Evolutionary conservation across 2,797 vertebrate genomes (phyloP), one percentile per base, ranked within the genome.

Genomic region (Distichodus sexfasciatus): DNA sequence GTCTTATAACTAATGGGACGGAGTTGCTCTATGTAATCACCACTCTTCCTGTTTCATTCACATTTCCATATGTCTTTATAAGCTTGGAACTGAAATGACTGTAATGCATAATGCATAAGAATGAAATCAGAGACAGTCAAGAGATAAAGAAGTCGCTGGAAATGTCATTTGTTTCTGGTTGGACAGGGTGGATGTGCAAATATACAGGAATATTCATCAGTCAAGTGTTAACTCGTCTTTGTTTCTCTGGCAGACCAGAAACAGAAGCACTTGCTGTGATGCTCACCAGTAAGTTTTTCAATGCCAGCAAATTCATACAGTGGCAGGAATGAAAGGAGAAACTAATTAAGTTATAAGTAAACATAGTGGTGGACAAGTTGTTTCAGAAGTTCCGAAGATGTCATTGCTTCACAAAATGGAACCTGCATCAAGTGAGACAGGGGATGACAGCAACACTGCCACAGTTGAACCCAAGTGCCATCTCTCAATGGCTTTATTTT

Each of bases 41-140:
- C 78, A 41, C 58, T 51, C 57, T 69, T 19, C 55, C 72, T 76
- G 74, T 73, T 69, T 47, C 41, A 71, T 12, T 68, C 76, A 75
- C 64, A 51, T 79, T 81, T 71, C 19, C 51, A 44, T 19, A 76
- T 67, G 46, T 55, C 62, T 82, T 84, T 75, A 86, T 86, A 83
- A 86, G 79, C 62, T 69, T 19, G 63, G 59, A 83, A 83, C 76
- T 69, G 51, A 77, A 72, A 79, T 66, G 81, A 57, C 55, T 40
- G 19, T 55, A 41, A 71, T 5, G 17, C 41, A 19, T 41, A 50
- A 26, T 36, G 17, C 14, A 70, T 15, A 15, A 19, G 63, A 74
- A 26, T 50, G 59, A 57, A 53, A 40, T 28, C 11, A 12, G 8
- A 8, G 10, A 28, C 9, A 23, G 11, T 40, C 14, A 19, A 33